Conservation (phyloP, 2,113 vertebrate genomes). For the Parus major region DNA sequence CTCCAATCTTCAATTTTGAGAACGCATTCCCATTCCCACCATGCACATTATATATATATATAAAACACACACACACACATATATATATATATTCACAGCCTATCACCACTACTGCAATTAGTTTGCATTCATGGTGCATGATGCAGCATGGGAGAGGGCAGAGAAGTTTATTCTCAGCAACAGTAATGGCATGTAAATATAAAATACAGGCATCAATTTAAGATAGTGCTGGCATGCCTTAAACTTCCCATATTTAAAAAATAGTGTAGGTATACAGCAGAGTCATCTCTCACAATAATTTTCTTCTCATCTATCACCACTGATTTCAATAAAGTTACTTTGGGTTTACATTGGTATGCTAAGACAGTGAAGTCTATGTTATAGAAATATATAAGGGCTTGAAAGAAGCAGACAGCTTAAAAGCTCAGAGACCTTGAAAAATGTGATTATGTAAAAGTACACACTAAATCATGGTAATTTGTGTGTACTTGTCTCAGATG, state of each 20-base stretch:
- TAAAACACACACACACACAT: too few species aligned
- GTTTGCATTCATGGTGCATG: not conserved
- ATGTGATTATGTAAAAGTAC: not conserved
- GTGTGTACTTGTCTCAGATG: slow-evolving; percentile 8
- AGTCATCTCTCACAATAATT: not conserved
- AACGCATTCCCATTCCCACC: not conserved
- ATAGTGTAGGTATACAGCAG: not conserved
- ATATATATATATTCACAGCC: not conserved
- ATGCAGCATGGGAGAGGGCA: not conserved
- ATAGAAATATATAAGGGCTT: not conserved
- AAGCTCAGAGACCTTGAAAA: slow-evolving; percentile 19
- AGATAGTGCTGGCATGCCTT: not conserved
- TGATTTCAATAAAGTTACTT: slow-evolving; percentile 32
- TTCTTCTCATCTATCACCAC: not conserved
- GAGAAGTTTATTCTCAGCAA: not conserved
- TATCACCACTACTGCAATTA: not conserved
- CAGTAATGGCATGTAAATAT: not conserved
- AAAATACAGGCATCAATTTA: slow-evolving; percentile 16
- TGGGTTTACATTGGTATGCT: slow-evolving; percentile 1
- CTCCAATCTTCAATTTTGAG: not conserved
- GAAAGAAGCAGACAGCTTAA: slow-evolving; percentile 1
- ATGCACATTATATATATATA: too few species aligned
- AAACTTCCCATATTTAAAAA: not conserved
- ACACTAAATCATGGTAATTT: slow-evolving; percentile 32
- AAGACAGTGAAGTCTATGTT: not conserved